phyloP scores from a whole-genome alignment of 2,797 vertebrate species.

The Knipowitschia caucasica region DNA sequence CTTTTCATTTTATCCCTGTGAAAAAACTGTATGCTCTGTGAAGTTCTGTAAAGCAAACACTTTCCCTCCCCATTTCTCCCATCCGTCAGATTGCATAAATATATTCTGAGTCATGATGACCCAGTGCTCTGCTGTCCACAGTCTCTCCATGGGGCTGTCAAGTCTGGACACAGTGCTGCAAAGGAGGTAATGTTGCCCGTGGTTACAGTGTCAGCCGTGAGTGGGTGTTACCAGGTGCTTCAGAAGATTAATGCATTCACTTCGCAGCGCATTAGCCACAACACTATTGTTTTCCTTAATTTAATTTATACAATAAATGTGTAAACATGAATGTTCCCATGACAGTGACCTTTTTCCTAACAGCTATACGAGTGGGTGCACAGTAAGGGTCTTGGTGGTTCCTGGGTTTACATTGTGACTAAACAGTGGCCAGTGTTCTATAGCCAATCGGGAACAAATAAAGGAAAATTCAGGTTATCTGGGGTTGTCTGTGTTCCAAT shows the following conservation, averaged over 20 bases:
- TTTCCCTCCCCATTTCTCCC: slow-evolving; percentile 6
- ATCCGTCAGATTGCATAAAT: slow-evolving; percentile 7
- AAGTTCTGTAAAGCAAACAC: slow-evolving; percentile 5
- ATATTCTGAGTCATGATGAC: slow-evolving; percentile 9
- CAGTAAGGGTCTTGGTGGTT: background rate
- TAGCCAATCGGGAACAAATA: background rate
- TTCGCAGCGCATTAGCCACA: slow-evolving; percentile 11
- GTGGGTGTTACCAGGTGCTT: slow-evolving; percentile 35
- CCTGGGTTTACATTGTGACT: background rate
- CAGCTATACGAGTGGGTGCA: background rate
- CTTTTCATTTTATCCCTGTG: slow-evolving; percentile 20
- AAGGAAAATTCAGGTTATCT: background rate
- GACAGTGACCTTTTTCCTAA: background rate
- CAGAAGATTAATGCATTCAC: slow-evolving; percentile 10
- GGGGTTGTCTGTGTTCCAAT: no score
- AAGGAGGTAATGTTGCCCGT: slow-evolving; percentile 40
- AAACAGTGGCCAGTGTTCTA: background rate
- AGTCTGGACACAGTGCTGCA: slow-evolving; percentile 18
- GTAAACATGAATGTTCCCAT: background rate
- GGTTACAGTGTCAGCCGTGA: slow-evolving; percentile 30
- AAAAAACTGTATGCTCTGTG: slow-evolving; percentile 10
- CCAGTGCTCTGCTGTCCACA: slow-evolving; percentile 21
- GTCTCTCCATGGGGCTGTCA: slow-evolving; percentile 17
- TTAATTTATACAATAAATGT: slow-evolving; percentile 1
- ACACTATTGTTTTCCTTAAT: slow-evolving; percentile 13